Base-by-base conservation (phyloP, 2,113 vertebrate species). In the Sapayoa aenigma region DNA sequence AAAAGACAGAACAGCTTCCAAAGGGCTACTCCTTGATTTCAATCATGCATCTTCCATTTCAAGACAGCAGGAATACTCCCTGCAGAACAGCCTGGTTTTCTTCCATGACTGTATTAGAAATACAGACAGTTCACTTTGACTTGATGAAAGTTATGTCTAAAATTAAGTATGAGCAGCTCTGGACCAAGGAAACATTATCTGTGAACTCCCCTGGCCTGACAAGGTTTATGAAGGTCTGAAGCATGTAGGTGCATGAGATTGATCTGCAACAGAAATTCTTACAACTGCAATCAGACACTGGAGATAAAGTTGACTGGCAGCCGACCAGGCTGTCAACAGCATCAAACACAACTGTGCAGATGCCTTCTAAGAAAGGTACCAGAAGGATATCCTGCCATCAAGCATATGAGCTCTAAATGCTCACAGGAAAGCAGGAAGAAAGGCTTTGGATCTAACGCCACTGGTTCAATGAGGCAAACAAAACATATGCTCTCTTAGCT, bases 291-390 rank as follows among this genome's bases (percentile, higher is more conserved):
- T 94, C 67, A 96, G 95, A 56, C 72, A 55, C 90, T 24, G 83
- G 66, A 92, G 76, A 88, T 71, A 94, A 93, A 96, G 86, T 77
- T 95, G 90, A 97, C 85, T 95, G 95, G 94, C 92, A 95, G 90
- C 79, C 1, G 4, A 74, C 79, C 92, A 89, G 95, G 85, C 88
- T 96, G 92, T 93, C 88, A 94, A 80, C 83, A 92, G 90, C 94
- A 88, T 93, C 96, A 92, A 62, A 69, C 21, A 67, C 72, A 77
- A 46, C 20, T 30, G 46, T 77, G 67, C 72, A 90, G 90, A 93
- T 81, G 83, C 83, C 86, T 93, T 86, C 37, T 35, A 62, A 88
- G 68, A 93, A 92, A 93, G 95, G 95, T 90, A 95, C 79, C 55
- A 83, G 75, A 86, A 35, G 18, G 67, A 73, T 80, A 79, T 11